Evolutionary conservation across 2,113 vertebrate genomes (phyloP).

Genomic region (Jacana jacana): DNA sequence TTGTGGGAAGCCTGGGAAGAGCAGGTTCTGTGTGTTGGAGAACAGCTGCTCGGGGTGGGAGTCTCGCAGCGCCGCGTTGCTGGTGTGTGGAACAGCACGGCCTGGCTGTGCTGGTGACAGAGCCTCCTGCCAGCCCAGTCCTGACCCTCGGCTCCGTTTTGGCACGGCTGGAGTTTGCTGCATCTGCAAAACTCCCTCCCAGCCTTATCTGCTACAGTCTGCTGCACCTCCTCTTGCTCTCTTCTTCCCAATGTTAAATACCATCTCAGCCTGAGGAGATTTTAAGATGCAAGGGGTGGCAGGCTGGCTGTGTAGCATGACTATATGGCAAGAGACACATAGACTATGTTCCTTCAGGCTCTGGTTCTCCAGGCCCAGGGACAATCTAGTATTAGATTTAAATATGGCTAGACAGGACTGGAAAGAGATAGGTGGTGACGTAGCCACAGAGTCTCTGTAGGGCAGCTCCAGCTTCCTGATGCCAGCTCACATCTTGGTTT

Average conservation of each 20-base stretch:
- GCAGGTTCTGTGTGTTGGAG: not conserved
- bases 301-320: not conserved
- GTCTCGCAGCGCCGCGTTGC: not conserved
- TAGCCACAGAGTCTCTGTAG: not conserved
- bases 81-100: not conserved
- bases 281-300: not conserved
- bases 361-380: not conserved
- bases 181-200: not conserved
- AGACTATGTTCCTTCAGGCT: not conserved
- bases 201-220: not conserved
- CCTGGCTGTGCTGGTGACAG: not conserved
- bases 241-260: not conserved
- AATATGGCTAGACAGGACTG: slow-evolving; percentile 45
- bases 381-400: slow-evolving; percentile 3
- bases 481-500: slow-evolving; percentile 63
- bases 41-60: not conserved
- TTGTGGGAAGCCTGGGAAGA: not conserved
- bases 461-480: slow-evolving; percentile 37
- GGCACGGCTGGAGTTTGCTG: not conserved
- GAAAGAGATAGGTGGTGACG: slow-evolving; percentile 27
- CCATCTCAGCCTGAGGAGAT: not conserved
- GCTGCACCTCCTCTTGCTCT: not conserved
- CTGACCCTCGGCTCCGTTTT: not conserved
- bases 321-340: not conserved
- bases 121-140: not conserved